Percentiles rank a stretch among this genome's conserved stretches.
Evolutionary conservation across 1,140 invertebrate genomes (phyloP).

Genomic region (Ostrea denselamellosa): DNA sequence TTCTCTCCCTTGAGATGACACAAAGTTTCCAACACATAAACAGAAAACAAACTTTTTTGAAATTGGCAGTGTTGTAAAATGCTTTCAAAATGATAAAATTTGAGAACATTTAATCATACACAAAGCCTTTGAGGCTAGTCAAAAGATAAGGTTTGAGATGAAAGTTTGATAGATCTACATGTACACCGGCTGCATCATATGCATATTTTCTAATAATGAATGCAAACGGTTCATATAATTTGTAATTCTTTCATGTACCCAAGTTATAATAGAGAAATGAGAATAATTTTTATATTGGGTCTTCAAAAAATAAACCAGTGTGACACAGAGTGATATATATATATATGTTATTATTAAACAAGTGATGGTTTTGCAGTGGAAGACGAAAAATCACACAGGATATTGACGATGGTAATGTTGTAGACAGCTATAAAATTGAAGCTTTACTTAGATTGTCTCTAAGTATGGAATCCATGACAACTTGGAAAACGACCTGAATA

Average conservation of each 20-base stretch:
- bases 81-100: constrained; percentile 1
- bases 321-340: neutral
- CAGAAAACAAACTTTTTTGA: neutral
- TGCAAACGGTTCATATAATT: neutral
- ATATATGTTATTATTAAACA: neutral
- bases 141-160: neutral
- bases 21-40: neutral
- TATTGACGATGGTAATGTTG: neutral
- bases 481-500: constrained; percentile 97
- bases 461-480: constrained; percentile 96
- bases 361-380: constrained; percentile 3
- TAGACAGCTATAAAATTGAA: constrained; percentile 38
- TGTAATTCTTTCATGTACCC: neutral
- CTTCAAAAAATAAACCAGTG: too few relatives aligned
- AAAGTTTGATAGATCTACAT: neutral
- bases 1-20: constrained; percentile 8
- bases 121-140: neutral
- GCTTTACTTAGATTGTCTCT: constrained; percentile 87
- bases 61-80: constrained; percentile 23
- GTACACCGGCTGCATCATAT: neutral
- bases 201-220: neutral
- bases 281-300: neutral
- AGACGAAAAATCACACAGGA: neutral
- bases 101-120: neutral
- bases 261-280: neutral